Evolutionary conservation across 2,113 vertebrate species (phyloP).

Genomic region (Ophthalmolycus amberensis): DNA sequence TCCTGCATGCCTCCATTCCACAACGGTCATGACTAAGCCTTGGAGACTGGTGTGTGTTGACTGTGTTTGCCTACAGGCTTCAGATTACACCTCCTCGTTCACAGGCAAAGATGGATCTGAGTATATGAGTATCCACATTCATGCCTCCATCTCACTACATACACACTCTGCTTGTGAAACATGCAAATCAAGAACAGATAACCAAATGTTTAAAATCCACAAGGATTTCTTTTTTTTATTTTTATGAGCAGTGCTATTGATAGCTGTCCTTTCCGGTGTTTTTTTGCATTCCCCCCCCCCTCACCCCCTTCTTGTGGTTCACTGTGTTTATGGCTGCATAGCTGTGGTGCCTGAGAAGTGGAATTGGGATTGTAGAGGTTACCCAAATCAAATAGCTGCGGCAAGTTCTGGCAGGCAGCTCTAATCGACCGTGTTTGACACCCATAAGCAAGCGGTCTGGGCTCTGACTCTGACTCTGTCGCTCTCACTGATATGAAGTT

Average conservation of each 20-base stretch:
- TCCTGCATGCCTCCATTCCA: constrained; percentile 37
- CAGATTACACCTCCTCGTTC: constrained; percentile 56
- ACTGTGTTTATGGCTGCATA: constrained; percentile 22
- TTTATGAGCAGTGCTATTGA: background rate
- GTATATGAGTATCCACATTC: constrained; percentile 40
- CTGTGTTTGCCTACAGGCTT: constrained; percentile 42
- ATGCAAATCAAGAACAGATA: constrained; percentile 61
- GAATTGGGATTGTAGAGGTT: constrained; percentile 29
- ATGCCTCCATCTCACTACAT: constrained; percentile 27
- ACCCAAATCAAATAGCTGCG: constrained; percentile 45
- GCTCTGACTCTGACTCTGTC: constrained; percentile 26
- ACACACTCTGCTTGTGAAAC: constrained; percentile 28
- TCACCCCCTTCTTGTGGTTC: constrained; percentile 4
- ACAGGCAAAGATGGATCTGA: constrained; percentile 26
- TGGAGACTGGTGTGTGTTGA: constrained; percentile 41
- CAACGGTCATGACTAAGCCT: constrained; percentile 48
- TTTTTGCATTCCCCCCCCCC: background rate
- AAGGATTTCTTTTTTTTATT: background rate
- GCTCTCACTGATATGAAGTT: constrained; percentile 33
- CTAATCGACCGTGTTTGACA: constrained; percentile 34
- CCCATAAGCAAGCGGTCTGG: background rate
- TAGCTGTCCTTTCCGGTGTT: constrained; percentile 17
- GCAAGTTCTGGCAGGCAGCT: constrained; percentile 41
- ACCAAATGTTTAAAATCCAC: constrained; percentile 54
- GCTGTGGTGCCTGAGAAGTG: constrained; percentile 24